Conservation (phyloP, 2,888 invertebrate species). For the Leucozona laternaria region DNA sequence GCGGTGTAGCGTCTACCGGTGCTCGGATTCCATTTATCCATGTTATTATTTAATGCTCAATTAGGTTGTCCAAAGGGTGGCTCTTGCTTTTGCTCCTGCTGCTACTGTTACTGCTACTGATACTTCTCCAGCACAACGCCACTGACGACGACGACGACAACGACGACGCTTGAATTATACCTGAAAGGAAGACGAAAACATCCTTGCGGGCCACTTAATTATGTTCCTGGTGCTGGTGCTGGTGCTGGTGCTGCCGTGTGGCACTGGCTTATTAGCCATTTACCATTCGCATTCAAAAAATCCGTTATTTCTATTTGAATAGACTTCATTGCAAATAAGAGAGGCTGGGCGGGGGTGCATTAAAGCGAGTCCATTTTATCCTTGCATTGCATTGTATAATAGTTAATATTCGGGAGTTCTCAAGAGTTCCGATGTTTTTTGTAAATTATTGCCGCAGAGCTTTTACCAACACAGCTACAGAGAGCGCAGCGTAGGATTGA, state of each 20-base stretch:
- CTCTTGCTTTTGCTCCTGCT: conserved; percentile 12
- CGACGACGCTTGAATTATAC: conserved; percentile 54
- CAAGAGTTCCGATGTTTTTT: conserved; percentile 64
- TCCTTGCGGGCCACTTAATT: conserved; percentile 76
- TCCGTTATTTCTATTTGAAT: conserved; percentile 70
- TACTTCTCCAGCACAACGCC: not conserved
- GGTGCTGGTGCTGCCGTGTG: conserved; percentile 65
- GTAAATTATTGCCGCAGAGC: conserved; percentile 57
- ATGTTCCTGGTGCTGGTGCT: conserved; percentile 64
- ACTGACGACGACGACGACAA: conserved; percentile 5
- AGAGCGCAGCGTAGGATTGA: not conserved
- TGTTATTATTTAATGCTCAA: conserved; percentile 76
- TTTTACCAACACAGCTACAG: conserved; percentile 8
- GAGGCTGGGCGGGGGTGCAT: conserved; percentile 5
- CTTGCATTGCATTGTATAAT: conserved; percentile 35
- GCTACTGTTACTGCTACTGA: too few relatives aligned
- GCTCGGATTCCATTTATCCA: conserved; percentile 73
- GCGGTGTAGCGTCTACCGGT: conserved; percentile 52
- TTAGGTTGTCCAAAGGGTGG: conserved; percentile 70
- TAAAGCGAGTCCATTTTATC: conserved; percentile 26
- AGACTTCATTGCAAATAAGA: conserved; percentile 22
- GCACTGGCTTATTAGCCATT: conserved; percentile 73
- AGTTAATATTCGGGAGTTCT: conserved; percentile 61
- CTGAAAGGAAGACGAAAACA: conserved; percentile 73
- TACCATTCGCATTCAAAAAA: conserved; percentile 69